Percentiles rank a stretch among this genome's conserved stretches.
These are phyloP conservation scores for Chaetophractus vellerosus DNA, from an alignment of 2,797 vertebrate species.

Conservation along the genomic window DNA sequence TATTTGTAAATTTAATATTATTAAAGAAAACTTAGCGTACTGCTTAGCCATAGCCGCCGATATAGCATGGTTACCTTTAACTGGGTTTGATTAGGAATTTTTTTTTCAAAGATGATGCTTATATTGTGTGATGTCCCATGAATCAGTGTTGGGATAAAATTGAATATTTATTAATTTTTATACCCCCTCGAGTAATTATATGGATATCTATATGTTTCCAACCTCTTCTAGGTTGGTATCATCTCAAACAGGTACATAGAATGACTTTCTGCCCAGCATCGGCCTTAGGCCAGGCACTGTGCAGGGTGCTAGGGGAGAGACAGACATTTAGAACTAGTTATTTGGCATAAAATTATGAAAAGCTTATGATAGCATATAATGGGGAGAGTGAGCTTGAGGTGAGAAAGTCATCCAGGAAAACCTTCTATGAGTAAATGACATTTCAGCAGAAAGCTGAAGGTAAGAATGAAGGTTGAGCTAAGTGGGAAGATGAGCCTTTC, in stretches of 20 bases:
- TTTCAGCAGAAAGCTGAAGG: background rate
- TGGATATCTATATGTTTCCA: background rate
- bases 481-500: background rate
- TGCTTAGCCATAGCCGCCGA: background rate
- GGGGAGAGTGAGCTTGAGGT: background rate
- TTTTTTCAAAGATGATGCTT: background rate
- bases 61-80: background rate
- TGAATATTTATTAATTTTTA: background rate
- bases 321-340: background rate
- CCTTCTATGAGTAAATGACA: background rate
- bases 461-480: background rate
- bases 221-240: background rate
- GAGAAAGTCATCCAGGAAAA: background rate
- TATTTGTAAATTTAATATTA: constrained; percentile 36
- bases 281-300: background rate
- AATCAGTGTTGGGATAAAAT: background rate
- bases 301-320: background rate
- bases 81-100: background rate
- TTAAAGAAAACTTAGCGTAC: background rate
- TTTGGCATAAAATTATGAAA: background rate
- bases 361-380: background rate
- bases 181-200: constrained; percentile 17
- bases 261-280: background rate
- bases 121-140: background rate
- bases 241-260: background rate